Percentiles rank a stretch among this genome's conserved stretches.
These are phyloP conservation scores for Trichomalopsis sarcophagae DNA, from an alignment of 1,140 invertebrate species.

Conservation along the genomic window DNA sequence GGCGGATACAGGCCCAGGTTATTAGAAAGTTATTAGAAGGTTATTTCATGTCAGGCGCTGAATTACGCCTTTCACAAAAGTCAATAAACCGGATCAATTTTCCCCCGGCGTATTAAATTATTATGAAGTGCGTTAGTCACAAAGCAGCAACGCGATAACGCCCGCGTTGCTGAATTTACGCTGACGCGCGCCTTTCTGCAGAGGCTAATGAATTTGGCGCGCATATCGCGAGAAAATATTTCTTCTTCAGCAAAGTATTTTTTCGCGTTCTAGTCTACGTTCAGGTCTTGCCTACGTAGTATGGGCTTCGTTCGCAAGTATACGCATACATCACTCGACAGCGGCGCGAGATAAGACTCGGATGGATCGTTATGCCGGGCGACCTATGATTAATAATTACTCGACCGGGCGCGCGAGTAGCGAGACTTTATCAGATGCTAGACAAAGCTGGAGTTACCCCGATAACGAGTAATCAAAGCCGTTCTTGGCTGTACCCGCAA, in stretches of 20 bases:
- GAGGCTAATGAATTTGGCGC: no score
- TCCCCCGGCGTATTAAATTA: conserved; percentile 43
- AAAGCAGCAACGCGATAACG: conserved; percentile 46
- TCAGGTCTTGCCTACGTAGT: conserved; percentile 30
- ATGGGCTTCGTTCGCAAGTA: conserved; percentile 56
- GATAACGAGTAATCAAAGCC: conserved; percentile 74
- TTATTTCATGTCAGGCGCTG: conserved; percentile 46
- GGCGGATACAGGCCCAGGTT: conserved; percentile 13
- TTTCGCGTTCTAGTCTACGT: background rate
- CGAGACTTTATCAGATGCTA: conserved; percentile 70
- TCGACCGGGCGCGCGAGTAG: conserved; percentile 54
- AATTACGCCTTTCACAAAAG: conserved; percentile 50
- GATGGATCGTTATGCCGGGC: conserved; percentile 72
- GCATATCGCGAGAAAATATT: background rate
- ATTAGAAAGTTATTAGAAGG: conserved; percentile 52
- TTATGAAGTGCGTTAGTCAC: conserved; percentile 35
- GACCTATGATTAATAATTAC: conserved; percentile 75
- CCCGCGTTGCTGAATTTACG: conserved; percentile 51
- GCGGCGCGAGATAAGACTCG: conserved; percentile 70
- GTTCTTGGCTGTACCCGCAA: conserved; percentile 21
- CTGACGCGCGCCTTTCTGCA: background rate
- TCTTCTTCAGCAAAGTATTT: background rate
- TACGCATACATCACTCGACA: conserved; percentile 70
- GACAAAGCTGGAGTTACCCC: conserved; percentile 70
- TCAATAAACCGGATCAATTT: conserved; percentile 52